A percentile compares a stretch with the other conserved stretches of the same genome.
These are phyloP conservation scores for Podarcis siculus DNA, from an alignment of 2,797 vertebrate species.

Conservation along the genomic window DNA sequence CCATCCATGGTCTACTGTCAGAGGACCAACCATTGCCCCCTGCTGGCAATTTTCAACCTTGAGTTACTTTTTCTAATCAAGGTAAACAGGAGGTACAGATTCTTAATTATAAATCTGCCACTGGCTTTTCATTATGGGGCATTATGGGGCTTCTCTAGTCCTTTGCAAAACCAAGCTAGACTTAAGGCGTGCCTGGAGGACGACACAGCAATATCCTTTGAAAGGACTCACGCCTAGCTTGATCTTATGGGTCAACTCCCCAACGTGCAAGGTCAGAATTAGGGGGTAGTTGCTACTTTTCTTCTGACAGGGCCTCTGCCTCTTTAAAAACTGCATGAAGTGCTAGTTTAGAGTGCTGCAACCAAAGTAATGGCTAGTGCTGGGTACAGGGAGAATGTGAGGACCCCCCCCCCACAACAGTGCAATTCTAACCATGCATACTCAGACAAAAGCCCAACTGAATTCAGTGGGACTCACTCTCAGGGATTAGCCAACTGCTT, in stretches of 20 bases:
- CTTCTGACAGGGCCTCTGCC: neutral
- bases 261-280: neutral
- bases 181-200: neutral
- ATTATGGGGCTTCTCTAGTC: conserved; percentile 4
- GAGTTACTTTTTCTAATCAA: neutral
- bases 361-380: too few species aligned
- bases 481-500: too few species aligned
- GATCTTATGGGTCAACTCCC: conserved; percentile 13
- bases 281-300: neutral
- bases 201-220: neutral
- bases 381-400: too few species aligned
- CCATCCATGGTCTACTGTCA: neutral
- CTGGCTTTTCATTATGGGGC: conserved; percentile 24
- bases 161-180: neutral
- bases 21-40: neutral
- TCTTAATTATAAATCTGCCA: conserved; percentile 19
- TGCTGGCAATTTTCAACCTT: neutral
- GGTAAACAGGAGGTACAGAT: conserved; percentile 7
- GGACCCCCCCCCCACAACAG: neutral
- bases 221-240: neutral
- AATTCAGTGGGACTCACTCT: too few species aligned
- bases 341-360: too few species aligned
- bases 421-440: neutral
- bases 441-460: neutral
- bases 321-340: neutral